Conservation (phyloP, 2,797 vertebrate species). For the Hoplostethus atlanticus region DNA sequence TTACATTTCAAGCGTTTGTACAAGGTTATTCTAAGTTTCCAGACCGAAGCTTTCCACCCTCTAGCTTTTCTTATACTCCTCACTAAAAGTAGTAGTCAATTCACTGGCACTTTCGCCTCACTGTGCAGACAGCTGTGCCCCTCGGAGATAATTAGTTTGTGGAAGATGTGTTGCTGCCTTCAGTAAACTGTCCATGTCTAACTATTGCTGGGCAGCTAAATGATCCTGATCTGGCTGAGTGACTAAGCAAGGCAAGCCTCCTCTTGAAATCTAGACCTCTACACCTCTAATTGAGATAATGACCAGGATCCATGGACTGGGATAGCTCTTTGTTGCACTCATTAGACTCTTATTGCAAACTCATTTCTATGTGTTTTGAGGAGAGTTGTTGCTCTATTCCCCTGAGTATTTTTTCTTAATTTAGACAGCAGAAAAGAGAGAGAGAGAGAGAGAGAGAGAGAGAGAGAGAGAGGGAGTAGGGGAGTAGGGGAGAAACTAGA, state of each 20-base stretch:
- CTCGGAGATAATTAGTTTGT: not conserved
- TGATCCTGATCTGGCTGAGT: not conserved
- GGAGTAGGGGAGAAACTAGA: no score
- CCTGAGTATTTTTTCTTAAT: no score
- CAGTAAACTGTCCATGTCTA: not conserved
- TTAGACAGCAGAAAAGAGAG: no score
- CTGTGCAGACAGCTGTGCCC: no score
- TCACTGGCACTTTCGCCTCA: not conserved
- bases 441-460: no score
- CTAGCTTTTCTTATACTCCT: not conserved
- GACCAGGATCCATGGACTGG: not conserved
- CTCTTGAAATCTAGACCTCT: no score
- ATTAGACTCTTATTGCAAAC: no score
- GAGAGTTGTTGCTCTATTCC: no score
- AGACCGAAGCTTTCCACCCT: not conserved
- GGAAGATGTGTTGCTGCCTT: not conserved
- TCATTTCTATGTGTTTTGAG: no score
- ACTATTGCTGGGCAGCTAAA: not conserved
- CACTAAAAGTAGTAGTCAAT: not conserved
- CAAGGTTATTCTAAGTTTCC: not conserved
- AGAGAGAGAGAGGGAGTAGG: no score
- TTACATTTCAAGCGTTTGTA: conserved; percentile 4
- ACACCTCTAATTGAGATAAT: no score
- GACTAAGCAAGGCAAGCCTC: not conserved
- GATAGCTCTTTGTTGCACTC: not conserved